A percentile compares a stretch with the other conserved stretches of the same genome.
These are phyloP conservation scores for Parauchenoglanis ngamensis DNA, from an alignment of 2,797 vertebrate genomes.

Conservation along the genomic window DNA sequence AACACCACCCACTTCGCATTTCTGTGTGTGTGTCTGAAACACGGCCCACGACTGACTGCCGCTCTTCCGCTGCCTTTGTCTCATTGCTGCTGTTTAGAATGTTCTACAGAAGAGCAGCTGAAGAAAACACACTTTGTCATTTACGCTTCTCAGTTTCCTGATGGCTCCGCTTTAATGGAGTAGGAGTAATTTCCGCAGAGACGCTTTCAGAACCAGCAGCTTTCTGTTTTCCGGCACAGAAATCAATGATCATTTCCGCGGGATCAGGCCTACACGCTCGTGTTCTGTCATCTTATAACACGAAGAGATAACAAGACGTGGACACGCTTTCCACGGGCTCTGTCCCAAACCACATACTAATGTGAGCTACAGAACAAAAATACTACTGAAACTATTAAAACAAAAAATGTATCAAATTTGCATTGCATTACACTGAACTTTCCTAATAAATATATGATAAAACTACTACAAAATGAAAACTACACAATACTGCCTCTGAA, in stretches of 20 bases:
- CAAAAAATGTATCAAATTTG: not conserved
- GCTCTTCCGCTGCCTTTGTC: not conserved
- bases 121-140: conserved; percentile 29
- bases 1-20: not conserved
- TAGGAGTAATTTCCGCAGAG: conserved; percentile 26
- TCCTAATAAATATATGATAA: not conserved
- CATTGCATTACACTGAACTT: not conserved
- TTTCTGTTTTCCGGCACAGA: conserved; percentile 24
- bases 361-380: not conserved
- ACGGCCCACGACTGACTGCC: not conserved
- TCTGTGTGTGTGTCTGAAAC: not conserved
- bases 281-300: not conserved
- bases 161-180: conserved; percentile 31
- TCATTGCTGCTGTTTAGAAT: not conserved
- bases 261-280: conserved; percentile 21
- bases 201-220: conserved; percentile 18
- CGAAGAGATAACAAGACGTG: conserved; percentile 5
- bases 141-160: conserved; percentile 26
- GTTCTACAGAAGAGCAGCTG: not conserved
- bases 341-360: not conserved
- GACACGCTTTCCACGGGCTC: not conserved
- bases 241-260: conserved; percentile 37
- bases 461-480: not conserved
- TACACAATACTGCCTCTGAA: not conserved
- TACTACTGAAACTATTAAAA: not conserved